Base-by-base conservation (phyloP, 2,797 vertebrate genomes). In the Anniella stebbinsi region DNA sequence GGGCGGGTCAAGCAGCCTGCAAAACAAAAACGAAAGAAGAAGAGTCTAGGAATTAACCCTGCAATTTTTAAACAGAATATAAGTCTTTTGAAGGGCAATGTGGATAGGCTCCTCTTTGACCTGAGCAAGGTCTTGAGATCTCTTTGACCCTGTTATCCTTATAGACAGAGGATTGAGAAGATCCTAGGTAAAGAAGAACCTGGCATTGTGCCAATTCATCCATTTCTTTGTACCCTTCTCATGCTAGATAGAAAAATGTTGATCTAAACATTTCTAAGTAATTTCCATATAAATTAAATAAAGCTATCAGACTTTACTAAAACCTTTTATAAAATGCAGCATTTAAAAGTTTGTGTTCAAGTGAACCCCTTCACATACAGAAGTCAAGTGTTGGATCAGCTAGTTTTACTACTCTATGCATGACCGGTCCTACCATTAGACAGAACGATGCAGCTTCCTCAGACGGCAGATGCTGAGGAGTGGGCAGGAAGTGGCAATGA, bases 231-330 rank as follows among this genome's bases (percentile, higher is more conserved):
- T 85, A 15, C 45, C 18, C 13, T 15, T 28, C 15, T n/a, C 6
- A 85, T 38, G 25, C 3, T 5, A 28, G 38, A 84, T 28, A 82
- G n/a, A 41, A 82, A 54, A 23, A 13, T 36, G 45, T 33, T n/a
- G 6, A 15, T 51, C 15, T 48, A 12, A 84, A 45, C 41, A 69
- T 21, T 3, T 15, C n/a, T 3, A 72, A n/a, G 41, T 57, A 36
- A 23, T 48, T 80, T 84, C 45, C n/a, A 1, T 9, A 23, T 23
- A 54, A 87, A 89, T 89, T 7, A 73, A 3, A 18, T 33, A 86
- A 86, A 91, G 30, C 13, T 60, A 88, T 18, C 7, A 25, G 18
- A 91, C 80, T 30, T 60, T 0, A 10, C 38, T 57, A 41, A 93
- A 93, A 88, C 4, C 8, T 7, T 86, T 0, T 1, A 66, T 12